These are phyloP conservation scores for Caenorhabditis auriculariae DNA, from an alignment of 2,888 invertebrate species.

Conservation along the genomic window DNA sequence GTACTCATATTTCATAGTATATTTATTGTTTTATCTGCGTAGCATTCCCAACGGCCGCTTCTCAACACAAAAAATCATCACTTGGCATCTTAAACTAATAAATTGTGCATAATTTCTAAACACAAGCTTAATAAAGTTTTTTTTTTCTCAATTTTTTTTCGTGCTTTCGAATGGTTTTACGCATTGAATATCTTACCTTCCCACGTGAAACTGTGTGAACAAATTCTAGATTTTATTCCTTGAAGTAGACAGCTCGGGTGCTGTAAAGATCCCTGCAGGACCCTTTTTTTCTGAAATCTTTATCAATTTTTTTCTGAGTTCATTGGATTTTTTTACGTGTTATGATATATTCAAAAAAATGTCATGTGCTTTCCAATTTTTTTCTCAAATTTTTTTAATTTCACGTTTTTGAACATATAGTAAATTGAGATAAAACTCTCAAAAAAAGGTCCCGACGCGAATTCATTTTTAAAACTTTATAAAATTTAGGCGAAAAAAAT, in stretches of 20 bases:
- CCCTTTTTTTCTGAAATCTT: no score
- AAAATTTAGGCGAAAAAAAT: constrained; percentile 2
- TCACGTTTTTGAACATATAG: not conserved
- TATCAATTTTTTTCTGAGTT: not conserved
- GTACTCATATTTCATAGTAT: not conserved
- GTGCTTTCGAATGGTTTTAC: not conserved
- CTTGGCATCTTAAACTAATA: not conserved
- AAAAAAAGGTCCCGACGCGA: no score
- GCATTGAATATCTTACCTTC: no score
- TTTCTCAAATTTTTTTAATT: not conserved
- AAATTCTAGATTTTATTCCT: no score
- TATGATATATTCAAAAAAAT: not conserved
- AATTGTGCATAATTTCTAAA: not conserved
- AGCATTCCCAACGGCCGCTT: not conserved
- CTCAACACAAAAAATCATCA: not conserved
- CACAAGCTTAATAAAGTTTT: not conserved
- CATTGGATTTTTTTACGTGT: not conserved
- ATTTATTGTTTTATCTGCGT: not conserved
- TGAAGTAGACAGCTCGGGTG: no score
- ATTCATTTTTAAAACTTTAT: not conserved
- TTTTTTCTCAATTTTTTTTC: not conserved
- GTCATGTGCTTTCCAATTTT: not conserved
- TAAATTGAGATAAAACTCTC: no score
- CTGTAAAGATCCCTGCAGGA: not conserved
- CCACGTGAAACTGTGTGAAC: no score